Base-by-base conservation (phyloP, 1,140 invertebrate species). In the Platyscapa corneri region DNA sequence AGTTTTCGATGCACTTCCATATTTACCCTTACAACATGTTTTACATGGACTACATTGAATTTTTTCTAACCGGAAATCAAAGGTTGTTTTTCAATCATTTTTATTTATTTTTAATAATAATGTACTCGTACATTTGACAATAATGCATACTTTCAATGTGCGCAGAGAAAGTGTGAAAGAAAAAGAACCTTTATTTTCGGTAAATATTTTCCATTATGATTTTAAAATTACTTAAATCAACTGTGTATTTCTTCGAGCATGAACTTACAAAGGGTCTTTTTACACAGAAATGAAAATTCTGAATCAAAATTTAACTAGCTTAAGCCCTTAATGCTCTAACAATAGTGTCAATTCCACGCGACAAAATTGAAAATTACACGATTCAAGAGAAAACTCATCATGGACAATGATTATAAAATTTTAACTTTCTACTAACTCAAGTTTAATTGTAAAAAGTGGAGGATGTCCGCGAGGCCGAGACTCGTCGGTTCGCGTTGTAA, bases 1-100 rank as follows among this genome's bases (percentile, higher is more conserved):
- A 42, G 42, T 20, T 67, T 67, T 81, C 7, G 30, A 18, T 79
- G 79, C 70, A 81, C 42, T 32, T n/a, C 49, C 30, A 81, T 70
- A 60, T 81, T 18, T 49, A 67, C n/a, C 6, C 32, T 81, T n/a
- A 81, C 46, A 81, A 49, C 42, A 30, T 39, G 60, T 65, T 32
- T 20, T 70, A 42, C 5, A 49, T 60, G 56, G 64, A 46, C 78
- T 67, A n/a, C 27, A 32, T 46, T 80, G 37, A 30, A 80, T 42
- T 65, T 67, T 80, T 32, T 34, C 23, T 0, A 74, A 42, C 8
- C 23, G 12, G 6, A 74, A 42, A 42, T 42, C 10, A 20, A 37
- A 20, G 18, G 16, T 72, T 39, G 7, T 39, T 37, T 39, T 34
- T 67, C 42, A 12, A 46, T 46, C 5, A 46, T 46, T 7, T 7